A percentile compares a stretch with the other conserved stretches of the same genome.
Evolutionary conservation across 2,888 invertebrate species (phyloP).

Genomic region (Nephrotoma guestfalica): DNA sequence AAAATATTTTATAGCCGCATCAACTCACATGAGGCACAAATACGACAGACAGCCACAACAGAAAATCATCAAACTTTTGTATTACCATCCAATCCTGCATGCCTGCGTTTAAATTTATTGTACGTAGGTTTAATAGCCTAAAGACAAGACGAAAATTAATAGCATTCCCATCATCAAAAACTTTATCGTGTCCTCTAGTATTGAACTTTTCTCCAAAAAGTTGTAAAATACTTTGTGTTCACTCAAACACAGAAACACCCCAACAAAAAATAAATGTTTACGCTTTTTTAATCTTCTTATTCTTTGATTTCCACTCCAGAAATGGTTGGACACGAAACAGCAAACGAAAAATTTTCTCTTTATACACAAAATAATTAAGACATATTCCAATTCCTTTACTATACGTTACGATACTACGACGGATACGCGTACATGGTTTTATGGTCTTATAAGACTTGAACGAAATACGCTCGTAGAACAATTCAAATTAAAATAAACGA

Average conservation of each 20-base stretch:
- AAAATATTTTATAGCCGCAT: background rate
- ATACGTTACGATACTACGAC: no score
- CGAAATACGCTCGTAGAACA: background rate
- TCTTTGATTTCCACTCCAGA: background rate
- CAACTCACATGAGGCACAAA: background rate
- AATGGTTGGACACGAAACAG: background rate
- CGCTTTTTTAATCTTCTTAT: background rate
- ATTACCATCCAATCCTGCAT: background rate
- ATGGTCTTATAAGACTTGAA: background rate
- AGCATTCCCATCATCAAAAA: background rate
- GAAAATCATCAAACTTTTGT: background rate
- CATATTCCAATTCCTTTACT: background rate
- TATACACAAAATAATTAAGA: background rate
- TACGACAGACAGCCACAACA: background rate
- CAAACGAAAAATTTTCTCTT: background rate
- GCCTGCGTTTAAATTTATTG: background rate
- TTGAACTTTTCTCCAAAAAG: background rate
- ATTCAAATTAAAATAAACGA: background rate
- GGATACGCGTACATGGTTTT: no score
- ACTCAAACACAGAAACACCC: background rate
- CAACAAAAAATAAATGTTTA: background rate
- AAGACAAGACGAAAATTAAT: background rate
- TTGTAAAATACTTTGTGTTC: background rate
- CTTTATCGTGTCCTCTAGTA: background rate
- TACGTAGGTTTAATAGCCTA: background rate